Evolutionary conservation across 2,797 vertebrate genomes (phyloP), one percentile per base, ranked within the genome.

Genomic region (Miichthys miiuy): DNA sequence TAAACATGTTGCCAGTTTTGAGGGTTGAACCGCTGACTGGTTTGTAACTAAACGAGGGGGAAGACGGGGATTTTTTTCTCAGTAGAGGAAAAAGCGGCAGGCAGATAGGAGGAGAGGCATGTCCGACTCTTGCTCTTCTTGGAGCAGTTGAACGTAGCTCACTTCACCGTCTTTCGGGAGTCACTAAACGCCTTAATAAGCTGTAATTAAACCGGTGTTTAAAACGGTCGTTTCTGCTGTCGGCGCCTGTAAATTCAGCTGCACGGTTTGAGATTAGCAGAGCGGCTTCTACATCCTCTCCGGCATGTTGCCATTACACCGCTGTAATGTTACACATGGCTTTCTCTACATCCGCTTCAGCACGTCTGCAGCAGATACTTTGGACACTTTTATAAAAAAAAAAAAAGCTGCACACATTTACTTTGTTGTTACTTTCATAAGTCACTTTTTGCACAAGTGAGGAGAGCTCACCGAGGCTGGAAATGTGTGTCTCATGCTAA

Each of bases 201-300:
- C 72, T 34, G 67, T 25, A 47, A 20, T 48, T 62, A 67, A 70
- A 64, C 41, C 74, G 77, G 75, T 3, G 80, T 68, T 55, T 47
- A 0, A 57, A 64, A 47, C 7, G 62, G 47, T 16, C 48, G 79
- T 77, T 85, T 88, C 86, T 86, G 86, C 76, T 48, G 80, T 81
- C 60, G 74, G 72, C 66, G 87, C 60, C 82, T 34, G n/a, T 57
- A 30, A 25, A 50, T 50, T 34, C 38, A 61, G 70, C 72, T 8
- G 2, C 76, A 3, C 54, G 25, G 66, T 14, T 4, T 57, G 83
- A 84, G 86, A 73, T 73, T 27, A 77, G 86, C 81, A 20, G 77
- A 74, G 79, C 73, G 5, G 75, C 82, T 89, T 61, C 57, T 13
- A 81, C 91, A 88, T 91, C 88, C 87, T 89, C 82, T 61, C 57